Evolutionary conservation across 2,888 invertebrate genomes (phyloP).

Genomic region (Lithophane leautieri): DNA sequence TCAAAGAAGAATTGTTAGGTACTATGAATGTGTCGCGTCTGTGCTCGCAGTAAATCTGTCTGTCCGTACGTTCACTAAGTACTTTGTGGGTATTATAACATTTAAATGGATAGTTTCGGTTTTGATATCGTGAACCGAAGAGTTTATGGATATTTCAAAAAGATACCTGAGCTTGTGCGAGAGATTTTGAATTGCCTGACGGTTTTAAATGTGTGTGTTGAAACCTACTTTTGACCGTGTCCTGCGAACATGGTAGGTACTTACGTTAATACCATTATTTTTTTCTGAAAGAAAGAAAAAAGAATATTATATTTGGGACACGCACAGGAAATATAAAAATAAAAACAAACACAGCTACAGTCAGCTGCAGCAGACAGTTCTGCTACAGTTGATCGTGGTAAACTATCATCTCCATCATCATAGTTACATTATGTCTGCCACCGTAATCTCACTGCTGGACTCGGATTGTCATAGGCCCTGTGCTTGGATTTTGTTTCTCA

Average conservation of each 20-base stretch:
- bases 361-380: too few species aligned
- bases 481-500: not conserved
- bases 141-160: slow-evolving; percentile 22
- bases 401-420: not conserved
- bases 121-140: slow-evolving; percentile 13
- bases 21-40: slow-evolving; percentile 43
- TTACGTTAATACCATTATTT: too few species aligned
- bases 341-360: too few species aligned
- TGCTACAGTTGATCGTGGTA: not conserved
- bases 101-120: slow-evolving; percentile 47
- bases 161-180: too few species aligned
- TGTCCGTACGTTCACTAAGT: slow-evolving; percentile 38
- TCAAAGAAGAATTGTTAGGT: slow-evolving; percentile 8
- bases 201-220: not conserved
- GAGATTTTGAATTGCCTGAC: not conserved
- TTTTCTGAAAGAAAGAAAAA: too few species aligned
- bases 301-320: too few species aligned
- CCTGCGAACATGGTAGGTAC: too few species aligned
- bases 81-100: slow-evolving; percentile 47
- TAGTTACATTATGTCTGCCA: not conserved
- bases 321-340: too few species aligned
- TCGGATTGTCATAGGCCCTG: not conserved
- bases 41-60: slow-evolving; percentile 60
- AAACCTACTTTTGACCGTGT: not conserved
- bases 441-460: not conserved